phyloP scores from a whole-genome alignment of 2,888 invertebrate species.

The Unio delphinus region DNA sequence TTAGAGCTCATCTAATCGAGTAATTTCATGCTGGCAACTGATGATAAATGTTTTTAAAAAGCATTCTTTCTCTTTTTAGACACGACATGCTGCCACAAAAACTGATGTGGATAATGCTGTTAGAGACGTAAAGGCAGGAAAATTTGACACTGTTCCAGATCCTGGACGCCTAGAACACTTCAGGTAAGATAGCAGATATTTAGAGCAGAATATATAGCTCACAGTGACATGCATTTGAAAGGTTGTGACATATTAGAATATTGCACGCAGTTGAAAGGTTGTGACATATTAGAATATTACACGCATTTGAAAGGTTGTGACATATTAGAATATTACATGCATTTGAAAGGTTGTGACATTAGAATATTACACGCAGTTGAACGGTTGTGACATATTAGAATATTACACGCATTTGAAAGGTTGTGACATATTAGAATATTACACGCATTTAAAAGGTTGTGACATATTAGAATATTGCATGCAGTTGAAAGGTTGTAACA shows the following conservation, averaged over 20 bases:
- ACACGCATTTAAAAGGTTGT: not conserved
- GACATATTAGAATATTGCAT: too few relatives aligned
- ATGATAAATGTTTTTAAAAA: too few relatives aligned
- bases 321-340: too few relatives aligned
- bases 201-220: not conserved
- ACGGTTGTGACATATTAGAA: not conserved
- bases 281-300: not conserved
- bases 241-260: not conserved
- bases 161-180: slow-evolving; percentile 53
- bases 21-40: too few relatives aligned
- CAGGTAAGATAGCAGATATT: slow-evolving; percentile 33
- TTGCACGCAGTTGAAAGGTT: not conserved
- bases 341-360: too few relatives aligned
- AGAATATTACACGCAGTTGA: too few relatives aligned
- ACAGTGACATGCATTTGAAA: not conserved
- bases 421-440: too few relatives aligned
- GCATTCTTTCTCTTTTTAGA: slow-evolving; percentile 13
- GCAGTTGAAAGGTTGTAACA: not conserved
- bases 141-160: slow-evolving; percentile 53
- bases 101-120: slow-evolving; percentile 43
- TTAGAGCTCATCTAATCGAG: too few relatives aligned
- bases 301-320: not conserved
- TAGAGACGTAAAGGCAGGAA: slow-evolving; percentile 43
- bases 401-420: too few relatives aligned
- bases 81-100: slow-evolving; percentile 32